phyloP scores from a whole-genome alignment of 2,113 vertebrate genomes.

The Oryzias celebensis region DNA sequence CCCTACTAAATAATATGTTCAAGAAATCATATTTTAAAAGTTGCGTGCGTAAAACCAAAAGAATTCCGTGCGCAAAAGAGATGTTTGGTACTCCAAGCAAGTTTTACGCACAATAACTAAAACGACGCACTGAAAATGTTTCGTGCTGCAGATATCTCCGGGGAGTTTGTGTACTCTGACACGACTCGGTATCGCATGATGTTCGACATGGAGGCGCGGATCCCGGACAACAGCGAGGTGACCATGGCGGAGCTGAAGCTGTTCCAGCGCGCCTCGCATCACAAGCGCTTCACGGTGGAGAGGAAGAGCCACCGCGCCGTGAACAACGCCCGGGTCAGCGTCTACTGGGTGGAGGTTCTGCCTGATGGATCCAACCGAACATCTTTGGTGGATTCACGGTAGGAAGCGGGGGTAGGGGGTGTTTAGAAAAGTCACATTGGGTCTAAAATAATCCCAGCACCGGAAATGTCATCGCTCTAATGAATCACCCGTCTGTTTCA shows the following conservation, averaged over 20 bases:
- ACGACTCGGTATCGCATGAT: constrained; percentile 80
- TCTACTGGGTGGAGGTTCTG: constrained; percentile 87
- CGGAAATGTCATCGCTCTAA: constrained; percentile 18
- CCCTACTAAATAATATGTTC: background rate
- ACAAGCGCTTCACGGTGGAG: constrained; percentile 68
- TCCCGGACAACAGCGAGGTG: constrained; percentile 89
- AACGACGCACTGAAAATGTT: background rate
- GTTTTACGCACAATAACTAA: constrained; percentile 35
- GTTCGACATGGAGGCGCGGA: constrained; percentile 89
- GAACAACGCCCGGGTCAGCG: constrained; percentile 84
- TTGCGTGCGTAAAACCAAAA: background rate
- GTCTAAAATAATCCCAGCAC: too few relatives aligned
- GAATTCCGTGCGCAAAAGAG: constrained; percentile 28
- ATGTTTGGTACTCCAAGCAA: background rate
- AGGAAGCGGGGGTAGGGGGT: background rate
- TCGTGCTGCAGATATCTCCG: constrained; percentile 78
- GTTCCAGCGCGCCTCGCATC: constrained; percentile 83
- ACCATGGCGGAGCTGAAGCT: constrained; percentile 92
- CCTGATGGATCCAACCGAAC: constrained; percentile 86
- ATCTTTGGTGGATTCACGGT: constrained; percentile 91
- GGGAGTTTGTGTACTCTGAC: constrained; percentile 82
- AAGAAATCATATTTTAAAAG: background rate
- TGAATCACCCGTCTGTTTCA: constrained; percentile 35
- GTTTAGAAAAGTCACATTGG: too few relatives aligned
- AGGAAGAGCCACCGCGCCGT: constrained; percentile 73